Conservation (phyloP, 2,797 vertebrate genomes). For the Peromyscus aztecus region DNA sequence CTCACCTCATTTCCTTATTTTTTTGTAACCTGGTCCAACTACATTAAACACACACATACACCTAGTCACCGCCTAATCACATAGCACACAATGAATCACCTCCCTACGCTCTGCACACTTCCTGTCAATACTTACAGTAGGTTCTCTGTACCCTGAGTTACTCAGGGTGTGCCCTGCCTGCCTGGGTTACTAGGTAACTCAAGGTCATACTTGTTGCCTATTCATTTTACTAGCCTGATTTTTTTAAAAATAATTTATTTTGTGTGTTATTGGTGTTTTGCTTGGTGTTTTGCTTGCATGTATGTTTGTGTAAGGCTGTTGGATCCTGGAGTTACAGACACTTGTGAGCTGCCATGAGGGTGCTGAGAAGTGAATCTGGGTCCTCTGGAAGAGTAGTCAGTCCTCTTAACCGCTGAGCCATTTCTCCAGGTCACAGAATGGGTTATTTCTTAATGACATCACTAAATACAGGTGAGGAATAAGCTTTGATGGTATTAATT, state of each 20-base stretch:
- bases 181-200: conserved; percentile 1
- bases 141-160: conserved; percentile 16
- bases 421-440: background rate
- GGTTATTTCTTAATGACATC: no score
- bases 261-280: background rate
- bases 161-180: background rate
- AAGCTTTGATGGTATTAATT: no score
- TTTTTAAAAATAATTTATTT: background rate
- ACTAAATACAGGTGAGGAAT: no score
- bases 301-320: no score
- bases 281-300: no score
- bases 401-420: background rate
- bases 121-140: background rate
- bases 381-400: background rate
- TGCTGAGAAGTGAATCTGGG: background rate
- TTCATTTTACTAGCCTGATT: background rate
- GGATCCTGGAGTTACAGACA: no score
- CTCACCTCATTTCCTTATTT: background rate
- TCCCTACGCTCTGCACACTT: background rate
- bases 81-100: background rate
- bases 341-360: no score
- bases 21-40: conserved; percentile 3
- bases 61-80: background rate
- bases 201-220: conserved; percentile 28
- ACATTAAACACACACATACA: background rate